A percentile compares a stretch with the other conserved stretches of the same genome.
Evolutionary conservation across 2,797 vertebrate species (phyloP).

Genomic region (Artibeus lituratus): DNA sequence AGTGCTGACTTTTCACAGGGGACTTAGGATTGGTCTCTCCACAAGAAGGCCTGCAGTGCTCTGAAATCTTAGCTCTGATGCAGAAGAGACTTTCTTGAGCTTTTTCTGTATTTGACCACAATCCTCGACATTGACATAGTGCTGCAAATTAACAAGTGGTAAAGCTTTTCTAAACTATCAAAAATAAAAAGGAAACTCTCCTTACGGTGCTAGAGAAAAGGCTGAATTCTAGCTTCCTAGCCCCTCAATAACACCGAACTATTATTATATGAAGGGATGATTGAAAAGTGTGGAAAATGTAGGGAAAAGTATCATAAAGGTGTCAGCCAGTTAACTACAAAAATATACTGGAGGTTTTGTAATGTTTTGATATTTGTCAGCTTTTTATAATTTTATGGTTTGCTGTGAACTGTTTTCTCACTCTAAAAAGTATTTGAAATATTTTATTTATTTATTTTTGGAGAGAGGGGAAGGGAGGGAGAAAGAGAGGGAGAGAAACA

Average conservation of each 20-base stretch:
- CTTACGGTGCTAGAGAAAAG: background rate
- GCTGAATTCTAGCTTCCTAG: background rate
- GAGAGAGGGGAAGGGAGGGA: background rate
- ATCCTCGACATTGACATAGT: background rate
- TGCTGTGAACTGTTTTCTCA: background rate
- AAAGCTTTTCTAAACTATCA: conserved; percentile 6
- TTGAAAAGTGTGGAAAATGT: background rate
- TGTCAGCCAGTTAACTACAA: background rate
- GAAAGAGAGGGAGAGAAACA: background rate
- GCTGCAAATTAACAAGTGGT: background rate
- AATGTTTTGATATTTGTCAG: background rate
- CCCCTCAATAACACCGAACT: background rate
- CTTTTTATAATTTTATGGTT: background rate
- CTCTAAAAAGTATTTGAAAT: background rate
- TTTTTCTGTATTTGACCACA: background rate
- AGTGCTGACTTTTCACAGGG: background rate
- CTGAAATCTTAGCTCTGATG: background rate
- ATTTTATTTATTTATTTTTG: background rate
- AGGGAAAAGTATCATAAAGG: background rate
- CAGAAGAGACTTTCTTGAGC: background rate
- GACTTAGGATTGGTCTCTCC: background rate
- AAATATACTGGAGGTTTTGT: background rate
- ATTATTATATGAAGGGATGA: background rate
- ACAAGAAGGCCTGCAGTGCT: background rate
- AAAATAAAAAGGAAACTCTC: background rate